phyloP scores from a whole-genome alignment of 2,888 invertebrate species.

The Cosmia pyralina region DNA sequence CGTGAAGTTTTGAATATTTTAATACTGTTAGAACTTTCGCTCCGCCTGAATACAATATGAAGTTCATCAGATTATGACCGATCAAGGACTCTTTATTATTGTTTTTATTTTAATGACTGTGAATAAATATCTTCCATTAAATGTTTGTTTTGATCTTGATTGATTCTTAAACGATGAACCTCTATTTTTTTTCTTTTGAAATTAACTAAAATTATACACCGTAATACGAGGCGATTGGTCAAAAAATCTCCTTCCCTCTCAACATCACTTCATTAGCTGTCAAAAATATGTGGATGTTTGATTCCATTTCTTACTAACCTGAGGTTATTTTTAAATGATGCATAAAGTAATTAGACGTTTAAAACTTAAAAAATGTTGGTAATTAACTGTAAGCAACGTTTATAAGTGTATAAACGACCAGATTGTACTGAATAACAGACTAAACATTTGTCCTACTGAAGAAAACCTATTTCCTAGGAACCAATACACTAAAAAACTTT shows the following conservation, averaged over 20 bases:
- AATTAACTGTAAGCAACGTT: too few species aligned
- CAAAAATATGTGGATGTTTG: neutral
- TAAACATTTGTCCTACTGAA: neutral
- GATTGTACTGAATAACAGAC: neutral
- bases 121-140: neutral
- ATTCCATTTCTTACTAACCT: neutral
- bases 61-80: conserved; percentile 11
- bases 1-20: conserved; percentile 10
- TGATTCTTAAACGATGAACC: neutral
- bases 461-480: neutral
- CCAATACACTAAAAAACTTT: neutral
- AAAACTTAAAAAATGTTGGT: too few species aligned
- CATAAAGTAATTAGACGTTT: too few species aligned
- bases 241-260: too few species aligned
- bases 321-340: neutral
- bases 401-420: too few species aligned
- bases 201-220: neutral
- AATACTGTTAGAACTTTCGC: conserved; percentile 43
- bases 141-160: neutral
- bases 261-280: neutral
- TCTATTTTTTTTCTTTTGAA: neutral
- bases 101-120: neutral
- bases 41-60: conserved; percentile 1
- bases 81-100: neutral
- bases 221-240: neutral